Evolutionary conservation across 2,888 invertebrate species (phyloP).

Genomic region (Sarcophaga variegata): DNA sequence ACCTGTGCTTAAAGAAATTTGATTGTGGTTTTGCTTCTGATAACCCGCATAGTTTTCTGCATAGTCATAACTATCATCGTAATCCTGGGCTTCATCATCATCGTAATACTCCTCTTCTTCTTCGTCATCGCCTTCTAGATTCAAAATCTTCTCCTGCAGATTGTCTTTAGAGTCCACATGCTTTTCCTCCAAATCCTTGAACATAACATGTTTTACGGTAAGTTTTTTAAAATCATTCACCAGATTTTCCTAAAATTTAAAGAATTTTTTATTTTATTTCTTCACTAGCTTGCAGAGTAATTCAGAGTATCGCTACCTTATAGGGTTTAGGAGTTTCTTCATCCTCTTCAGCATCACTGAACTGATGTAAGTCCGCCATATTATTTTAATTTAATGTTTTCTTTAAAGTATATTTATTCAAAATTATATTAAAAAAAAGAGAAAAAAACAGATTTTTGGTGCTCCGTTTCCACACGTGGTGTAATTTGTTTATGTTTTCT

Average conservation of each 20-base stretch:
- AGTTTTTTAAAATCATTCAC: slow-evolving; percentile 74
- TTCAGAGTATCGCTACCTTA: slow-evolving; percentile 51
- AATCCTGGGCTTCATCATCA: slow-evolving; percentile 73
- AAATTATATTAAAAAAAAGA: neutral
- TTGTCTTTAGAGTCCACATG: slow-evolving; percentile 61
- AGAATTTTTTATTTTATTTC: neutral
- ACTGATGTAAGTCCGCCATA: slow-evolving; percentile 77
- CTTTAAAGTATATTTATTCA: neutral
- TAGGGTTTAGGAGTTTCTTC: slow-evolving; percentile 68
- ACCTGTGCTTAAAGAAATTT: slow-evolving; percentile 55
- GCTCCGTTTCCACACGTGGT: slow-evolving; percentile 37
- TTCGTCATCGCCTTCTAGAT: slow-evolving; percentile 59
- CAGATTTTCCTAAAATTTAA: slow-evolving; percentile 72
- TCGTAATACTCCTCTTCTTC: slow-evolving; percentile 67
- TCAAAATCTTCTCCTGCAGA: slow-evolving; percentile 64
- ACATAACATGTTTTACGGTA: slow-evolving; percentile 76
- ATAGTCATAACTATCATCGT: slow-evolving; percentile 76
- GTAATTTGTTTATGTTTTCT: slow-evolving; percentile 45
- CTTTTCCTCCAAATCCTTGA: slow-evolving; percentile 72
- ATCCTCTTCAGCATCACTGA: slow-evolving; percentile 80
- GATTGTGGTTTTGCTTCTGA: slow-evolving; percentile 76
- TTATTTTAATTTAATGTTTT: slow-evolving; percentile 3
- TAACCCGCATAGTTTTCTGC: slow-evolving; percentile 78
- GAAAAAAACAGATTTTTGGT: no score
- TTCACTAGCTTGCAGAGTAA: neutral